Conservation (phyloP, 1,140 invertebrate species). For the Cydia splendana region DNA sequence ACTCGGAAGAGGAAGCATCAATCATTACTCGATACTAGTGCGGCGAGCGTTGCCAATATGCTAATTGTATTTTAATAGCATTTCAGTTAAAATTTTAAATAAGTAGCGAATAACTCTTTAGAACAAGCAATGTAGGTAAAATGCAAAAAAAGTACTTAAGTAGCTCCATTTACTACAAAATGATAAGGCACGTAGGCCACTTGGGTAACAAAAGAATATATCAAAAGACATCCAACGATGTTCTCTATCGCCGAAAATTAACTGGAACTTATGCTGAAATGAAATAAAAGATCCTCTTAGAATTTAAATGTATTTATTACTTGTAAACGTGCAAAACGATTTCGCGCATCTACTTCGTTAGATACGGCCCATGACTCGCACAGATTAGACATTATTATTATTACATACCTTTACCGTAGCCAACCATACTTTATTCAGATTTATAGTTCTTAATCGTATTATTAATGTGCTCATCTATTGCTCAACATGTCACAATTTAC, state of each 20-base stretch:
- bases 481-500: background rate
- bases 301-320: background rate
- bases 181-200: no score
- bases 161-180: no score
- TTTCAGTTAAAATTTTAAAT: no score
- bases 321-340: background rate
- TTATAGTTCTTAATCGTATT: background rate
- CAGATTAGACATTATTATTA: no score
- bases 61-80: no score
- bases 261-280: background rate
- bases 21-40: no score
- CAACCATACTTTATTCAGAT: background rate
- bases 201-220: no score
- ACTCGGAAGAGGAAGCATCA: background rate
- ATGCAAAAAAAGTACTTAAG: no score
- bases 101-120: no score
- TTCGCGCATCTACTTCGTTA: background rate
- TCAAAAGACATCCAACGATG: no score
- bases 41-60: no score
- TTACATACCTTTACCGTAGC: background rate
- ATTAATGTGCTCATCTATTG: slow-evolving; percentile 9
- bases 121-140: no score
- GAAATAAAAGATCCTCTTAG: background rate
- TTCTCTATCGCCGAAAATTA: background rate
- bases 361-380: background rate